Conservation (phyloP, 2,888 invertebrate species). For the Drosophila macrospina region DNA sequence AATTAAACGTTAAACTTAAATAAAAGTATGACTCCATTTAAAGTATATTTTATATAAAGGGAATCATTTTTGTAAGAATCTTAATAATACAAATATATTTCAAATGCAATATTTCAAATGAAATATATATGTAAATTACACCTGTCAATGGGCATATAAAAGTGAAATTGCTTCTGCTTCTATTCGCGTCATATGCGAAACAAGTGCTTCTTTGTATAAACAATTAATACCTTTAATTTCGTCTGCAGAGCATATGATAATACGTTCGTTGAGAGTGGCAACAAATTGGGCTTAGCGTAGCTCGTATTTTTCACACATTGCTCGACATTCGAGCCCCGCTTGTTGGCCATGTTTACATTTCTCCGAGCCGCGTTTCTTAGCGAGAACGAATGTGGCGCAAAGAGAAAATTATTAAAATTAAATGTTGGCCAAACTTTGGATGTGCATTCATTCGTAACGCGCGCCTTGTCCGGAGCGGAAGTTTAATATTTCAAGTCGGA, state of each 20-base stretch:
- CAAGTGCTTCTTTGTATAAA: slow-evolving; percentile 47
- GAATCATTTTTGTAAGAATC: not conserved
- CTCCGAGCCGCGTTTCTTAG: slow-evolving; percentile 26
- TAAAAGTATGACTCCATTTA: not conserved
- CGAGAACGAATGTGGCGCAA: slow-evolving; percentile 22
- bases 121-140: slow-evolving; percentile 14
- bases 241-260: slow-evolving; percentile 6
- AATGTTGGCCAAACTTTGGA: slow-evolving; percentile 54
- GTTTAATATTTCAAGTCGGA: slow-evolving; percentile 32
- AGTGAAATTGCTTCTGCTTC: slow-evolving; percentile 61
- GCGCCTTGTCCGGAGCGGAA: slow-evolving; percentile 65
- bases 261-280: slow-evolving; percentile 30
- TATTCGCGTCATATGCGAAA: slow-evolving; percentile 23
- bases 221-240: slow-evolving; percentile 55
- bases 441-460: slow-evolving; percentile 72
- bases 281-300: slow-evolving; percentile 18
- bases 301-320: slow-evolving; percentile 71
- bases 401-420: slow-evolving; percentile 78
- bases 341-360: slow-evolving; percentile 49
- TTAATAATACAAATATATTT: not conserved
- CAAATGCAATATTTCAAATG: no score
- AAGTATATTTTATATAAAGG: no score
- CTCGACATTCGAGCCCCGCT: slow-evolving; percentile 64
- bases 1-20: not conserved
- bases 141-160: slow-evolving; percentile 38